Evolutionary conservation across 2,113 vertebrate genomes (phyloP).

Genomic region (Muntiacus reevesi): DNA sequence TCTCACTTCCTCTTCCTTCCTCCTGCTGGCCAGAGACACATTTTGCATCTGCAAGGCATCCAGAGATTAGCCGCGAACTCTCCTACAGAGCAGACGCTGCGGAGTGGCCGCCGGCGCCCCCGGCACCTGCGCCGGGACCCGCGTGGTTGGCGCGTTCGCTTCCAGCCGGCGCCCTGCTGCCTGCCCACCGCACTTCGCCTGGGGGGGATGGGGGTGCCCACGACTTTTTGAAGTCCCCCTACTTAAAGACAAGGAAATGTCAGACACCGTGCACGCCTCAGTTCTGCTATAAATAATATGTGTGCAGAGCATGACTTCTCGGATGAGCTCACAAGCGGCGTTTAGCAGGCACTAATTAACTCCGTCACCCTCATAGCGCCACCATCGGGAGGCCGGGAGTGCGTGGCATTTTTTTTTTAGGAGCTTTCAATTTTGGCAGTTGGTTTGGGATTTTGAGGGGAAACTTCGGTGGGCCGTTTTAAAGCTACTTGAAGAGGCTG

Average conservation of each 20-base stretch:
- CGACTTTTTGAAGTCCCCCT: constrained; percentile 52
- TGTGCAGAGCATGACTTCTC: constrained; percentile 47
- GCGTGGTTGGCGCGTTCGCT: background rate
- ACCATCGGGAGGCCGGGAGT: constrained; percentile 33
- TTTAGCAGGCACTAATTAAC: constrained; percentile 35
- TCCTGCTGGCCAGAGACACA: constrained; percentile 78
- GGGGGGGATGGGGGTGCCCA: background rate
- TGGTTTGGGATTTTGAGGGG: background rate
- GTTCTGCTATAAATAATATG: constrained; percentile 46
- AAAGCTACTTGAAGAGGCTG: background rate
- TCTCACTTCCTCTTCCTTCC: constrained; percentile 84
- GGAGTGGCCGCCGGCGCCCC: background rate
- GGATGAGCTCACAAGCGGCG: constrained; percentile 52
- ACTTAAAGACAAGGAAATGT: constrained; percentile 6
- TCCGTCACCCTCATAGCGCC: constrained; percentile 49
- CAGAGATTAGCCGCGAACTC: constrained; percentile 51
- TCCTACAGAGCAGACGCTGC: constrained; percentile 28
- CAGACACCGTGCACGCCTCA: constrained; percentile 16
- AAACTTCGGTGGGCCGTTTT: constrained; percentile 18
- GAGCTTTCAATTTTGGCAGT: background rate
- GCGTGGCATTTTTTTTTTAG: background rate
- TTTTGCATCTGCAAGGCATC: constrained; percentile 69
- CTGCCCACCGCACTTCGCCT: background rate
- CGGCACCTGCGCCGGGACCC: constrained; percentile 55
- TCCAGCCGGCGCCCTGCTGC: background rate